A percentile compares a stretch with the other conserved stretches of the same genome.
Evolutionary conservation across 2,113 vertebrate species (phyloP).

Genomic region (Phrynosoma platyrhinos): DNA sequence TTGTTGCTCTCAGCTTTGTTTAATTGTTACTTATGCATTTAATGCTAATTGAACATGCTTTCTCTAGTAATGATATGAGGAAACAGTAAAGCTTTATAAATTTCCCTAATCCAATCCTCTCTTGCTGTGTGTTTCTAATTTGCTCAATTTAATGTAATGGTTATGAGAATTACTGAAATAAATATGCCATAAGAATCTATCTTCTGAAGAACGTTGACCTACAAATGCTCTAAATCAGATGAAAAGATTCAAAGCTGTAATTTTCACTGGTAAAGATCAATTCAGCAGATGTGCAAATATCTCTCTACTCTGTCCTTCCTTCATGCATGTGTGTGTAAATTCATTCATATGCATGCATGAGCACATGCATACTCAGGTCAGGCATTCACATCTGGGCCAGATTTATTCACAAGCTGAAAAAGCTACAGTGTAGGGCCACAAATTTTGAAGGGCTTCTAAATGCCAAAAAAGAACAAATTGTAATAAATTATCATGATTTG

Average conservation of each 20-base stretch:
- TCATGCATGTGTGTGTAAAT: neutral
- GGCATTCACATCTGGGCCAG: neutral
- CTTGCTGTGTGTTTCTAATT: conserved; percentile 59
- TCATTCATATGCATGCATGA: neutral
- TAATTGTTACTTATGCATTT: conserved; percentile 73
- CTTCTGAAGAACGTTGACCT: conserved; percentile 60
- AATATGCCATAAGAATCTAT: conserved; percentile 58
- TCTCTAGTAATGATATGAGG: conserved; percentile 60
- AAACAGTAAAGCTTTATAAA: conserved; percentile 70
- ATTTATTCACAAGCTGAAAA: neutral
- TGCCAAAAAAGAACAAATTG: neutral
- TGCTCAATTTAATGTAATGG: conserved; percentile 67
- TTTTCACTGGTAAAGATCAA: neutral
- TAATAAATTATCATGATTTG: neutral
- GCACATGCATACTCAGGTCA: neutral
- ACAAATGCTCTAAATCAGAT: conserved; percentile 53
- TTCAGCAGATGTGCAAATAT: neutral
- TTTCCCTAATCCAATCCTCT: conserved; percentile 62
- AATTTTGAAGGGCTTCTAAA: neutral
- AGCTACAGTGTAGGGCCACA: neutral
- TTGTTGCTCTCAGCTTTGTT: conserved; percentile 64
- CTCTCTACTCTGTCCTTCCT: neutral
- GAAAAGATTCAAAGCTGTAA: conserved; percentile 19
- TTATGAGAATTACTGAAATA: conserved; percentile 71
- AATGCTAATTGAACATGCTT: conserved; percentile 69